These are phyloP conservation scores for Talpa occidentalis DNA, from an alignment of 2,113 vertebrate species.

Conservation along the genomic window DNA sequence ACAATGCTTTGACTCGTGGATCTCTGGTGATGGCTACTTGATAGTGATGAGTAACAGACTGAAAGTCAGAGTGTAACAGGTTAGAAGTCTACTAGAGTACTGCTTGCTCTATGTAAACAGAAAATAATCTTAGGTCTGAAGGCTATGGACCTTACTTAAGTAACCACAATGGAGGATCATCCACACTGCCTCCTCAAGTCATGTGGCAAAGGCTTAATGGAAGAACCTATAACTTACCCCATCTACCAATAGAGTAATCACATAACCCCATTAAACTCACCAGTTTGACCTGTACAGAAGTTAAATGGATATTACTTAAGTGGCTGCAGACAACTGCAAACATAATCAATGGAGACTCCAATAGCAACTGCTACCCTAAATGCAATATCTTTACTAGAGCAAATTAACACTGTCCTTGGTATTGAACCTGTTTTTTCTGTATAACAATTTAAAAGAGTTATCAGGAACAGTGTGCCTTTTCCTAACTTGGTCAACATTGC, in stretches of 20 bases:
- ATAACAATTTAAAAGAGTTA: background rate
- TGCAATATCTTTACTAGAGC: background rate
- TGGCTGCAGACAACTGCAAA: background rate
- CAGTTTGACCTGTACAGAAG: background rate
- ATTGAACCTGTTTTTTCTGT: background rate
- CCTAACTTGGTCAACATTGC: background rate
- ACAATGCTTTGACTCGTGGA: background rate
- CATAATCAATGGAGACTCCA: background rate
- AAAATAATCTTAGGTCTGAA: background rate
- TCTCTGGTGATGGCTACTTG: background rate
- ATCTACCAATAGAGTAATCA: background rate
- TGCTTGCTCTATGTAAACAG: background rate
- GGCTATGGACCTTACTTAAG: background rate
- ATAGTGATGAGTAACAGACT: background rate
- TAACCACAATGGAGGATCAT: background rate
- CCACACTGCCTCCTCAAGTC: background rate
- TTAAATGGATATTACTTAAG: background rate
- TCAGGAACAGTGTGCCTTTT: background rate
- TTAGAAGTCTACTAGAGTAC: background rate
- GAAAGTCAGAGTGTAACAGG: background rate
- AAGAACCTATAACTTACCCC: background rate
- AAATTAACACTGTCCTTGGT: background rate
- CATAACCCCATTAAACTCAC: background rate
- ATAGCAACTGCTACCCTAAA: background rate
- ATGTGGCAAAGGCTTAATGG: background rate